phyloP scores from a whole-genome alignment of 2,797 vertebrate species.

The Nyctalus aviator region DNA sequence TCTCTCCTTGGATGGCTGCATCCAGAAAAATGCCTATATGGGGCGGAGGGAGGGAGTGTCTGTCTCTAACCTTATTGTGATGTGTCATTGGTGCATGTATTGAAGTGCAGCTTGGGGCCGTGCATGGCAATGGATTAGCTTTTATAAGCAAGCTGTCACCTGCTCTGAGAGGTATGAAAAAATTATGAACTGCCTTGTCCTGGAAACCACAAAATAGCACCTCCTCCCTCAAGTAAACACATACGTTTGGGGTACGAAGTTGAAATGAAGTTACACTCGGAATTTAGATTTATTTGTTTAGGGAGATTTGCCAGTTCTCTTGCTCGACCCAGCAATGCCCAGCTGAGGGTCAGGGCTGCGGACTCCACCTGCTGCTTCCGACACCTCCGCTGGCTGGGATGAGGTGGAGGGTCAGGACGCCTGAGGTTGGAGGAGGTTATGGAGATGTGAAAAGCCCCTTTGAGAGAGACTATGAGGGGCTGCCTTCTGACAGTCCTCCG shows the following conservation, averaged over 20 bases:
- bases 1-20: constrained; percentile 46
- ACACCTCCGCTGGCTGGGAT: background rate
- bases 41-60: constrained; percentile 67
- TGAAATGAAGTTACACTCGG: constrained; percentile 70
- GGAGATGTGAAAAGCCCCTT: background rate
- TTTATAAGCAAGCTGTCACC: constrained; percentile 86
- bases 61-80: constrained; percentile 69
- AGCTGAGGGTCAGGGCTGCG: constrained; percentile 8
- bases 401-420: background rate
- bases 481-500: background rate
- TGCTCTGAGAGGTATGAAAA: constrained; percentile 87
- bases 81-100: constrained; percentile 77
- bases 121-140: constrained; percentile 76
- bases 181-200: constrained; percentile 86
- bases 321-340: background rate
- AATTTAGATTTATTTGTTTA: constrained; percentile 77
- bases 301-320: constrained; percentile 27
- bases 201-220: constrained; percentile 81
- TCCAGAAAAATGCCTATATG: constrained; percentile 62
- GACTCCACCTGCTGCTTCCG: background rate
- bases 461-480: background rate
- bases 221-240: constrained; percentile 82
- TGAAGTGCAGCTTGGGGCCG: constrained; percentile 71
- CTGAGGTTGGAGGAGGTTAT: background rate
- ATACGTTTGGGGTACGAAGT: constrained; percentile 74